Conservation (phyloP, 2,888 invertebrate species). For the Aleiodes testaceus region DNA sequence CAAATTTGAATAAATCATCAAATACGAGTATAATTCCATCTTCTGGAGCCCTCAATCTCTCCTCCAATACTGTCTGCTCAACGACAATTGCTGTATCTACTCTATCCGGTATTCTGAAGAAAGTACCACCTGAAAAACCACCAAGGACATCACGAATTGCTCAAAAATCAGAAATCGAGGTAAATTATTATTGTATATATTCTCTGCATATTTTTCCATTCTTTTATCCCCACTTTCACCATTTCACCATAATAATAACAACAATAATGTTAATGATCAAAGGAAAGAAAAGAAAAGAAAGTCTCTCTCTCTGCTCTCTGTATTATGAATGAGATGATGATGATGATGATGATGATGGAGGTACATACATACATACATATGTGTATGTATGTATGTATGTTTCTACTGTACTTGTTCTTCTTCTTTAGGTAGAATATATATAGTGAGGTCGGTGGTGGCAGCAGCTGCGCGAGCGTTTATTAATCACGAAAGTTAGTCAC, state of each 20-base stretch:
- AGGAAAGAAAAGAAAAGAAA: too few species aligned
- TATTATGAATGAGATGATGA: too few species aligned
- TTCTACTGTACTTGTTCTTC: conserved; percentile 5
- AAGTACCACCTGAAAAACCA: conserved; percentile 70
- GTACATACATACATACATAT: background rate
- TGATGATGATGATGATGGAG: too few species aligned
- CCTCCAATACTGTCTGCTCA: conserved; percentile 39
- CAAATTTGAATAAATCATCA: conserved; percentile 48
- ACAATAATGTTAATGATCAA: too few species aligned
- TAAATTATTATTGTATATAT: conserved; percentile 55
- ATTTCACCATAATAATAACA: too few species aligned
- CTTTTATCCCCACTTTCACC: too few species aligned
- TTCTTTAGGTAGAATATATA: conserved; percentile 11
- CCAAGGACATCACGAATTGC: conserved; percentile 69
- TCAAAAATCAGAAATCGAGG: conserved; percentile 70
- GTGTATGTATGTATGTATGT: background rate
- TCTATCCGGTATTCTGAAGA: conserved; percentile 69
- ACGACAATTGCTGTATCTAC: conserved; percentile 49
- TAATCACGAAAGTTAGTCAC: conserved; percentile 21
- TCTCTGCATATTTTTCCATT: background rate
- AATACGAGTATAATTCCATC: conserved; percentile 47
- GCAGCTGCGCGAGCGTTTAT: conserved; percentile 21
- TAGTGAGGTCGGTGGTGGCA: conserved; percentile 25
- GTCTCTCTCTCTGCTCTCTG: background rate
- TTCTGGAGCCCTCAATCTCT: conserved; percentile 39